Conservation (phyloP, 2,797 vertebrate genomes). For the Siniperca scherzeri region DNA sequence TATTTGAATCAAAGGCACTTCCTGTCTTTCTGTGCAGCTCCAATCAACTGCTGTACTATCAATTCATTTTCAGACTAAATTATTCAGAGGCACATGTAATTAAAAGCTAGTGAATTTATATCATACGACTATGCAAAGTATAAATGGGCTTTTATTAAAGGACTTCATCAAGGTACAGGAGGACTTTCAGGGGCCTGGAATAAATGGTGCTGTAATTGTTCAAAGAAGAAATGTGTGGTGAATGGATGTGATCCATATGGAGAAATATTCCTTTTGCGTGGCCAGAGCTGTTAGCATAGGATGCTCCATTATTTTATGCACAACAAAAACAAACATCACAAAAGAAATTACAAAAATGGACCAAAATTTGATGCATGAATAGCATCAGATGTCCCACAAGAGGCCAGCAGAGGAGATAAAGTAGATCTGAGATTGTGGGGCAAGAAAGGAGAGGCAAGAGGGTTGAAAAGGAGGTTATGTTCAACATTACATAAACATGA, state of each 20-base stretch:
- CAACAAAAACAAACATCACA: neutral
- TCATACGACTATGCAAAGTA: constrained; percentile 70
- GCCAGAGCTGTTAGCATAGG: neutral
- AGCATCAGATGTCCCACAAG: constrained; percentile 6
- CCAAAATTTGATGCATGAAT: constrained; percentile 28
- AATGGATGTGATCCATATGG: constrained; percentile 33
- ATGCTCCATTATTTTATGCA: neutral
- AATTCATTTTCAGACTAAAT: constrained; percentile 78
- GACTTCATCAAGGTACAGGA: constrained; percentile 75
- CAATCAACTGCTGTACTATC: constrained; percentile 53
- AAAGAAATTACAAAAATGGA: constrained; percentile 24
- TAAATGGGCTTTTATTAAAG: constrained; percentile 83
- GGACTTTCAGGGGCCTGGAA: constrained; percentile 65
- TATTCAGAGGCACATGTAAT: constrained; percentile 80
- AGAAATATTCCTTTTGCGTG: neutral
- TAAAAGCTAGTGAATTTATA: constrained; percentile 79
- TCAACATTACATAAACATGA: constrained; percentile 81
- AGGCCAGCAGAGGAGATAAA: constrained; percentile 22
- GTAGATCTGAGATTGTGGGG: constrained; percentile 48
- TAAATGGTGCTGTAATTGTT: constrained; percentile 68
- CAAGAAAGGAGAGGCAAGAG: constrained; percentile 32
- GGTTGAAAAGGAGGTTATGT: constrained; percentile 62
- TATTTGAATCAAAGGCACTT: constrained; percentile 59
- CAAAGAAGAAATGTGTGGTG: constrained; percentile 11
- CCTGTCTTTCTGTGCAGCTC: constrained; percentile 55